Conservation (phyloP, 2,888 invertebrate species). For the Epicampocera succincta region DNA sequence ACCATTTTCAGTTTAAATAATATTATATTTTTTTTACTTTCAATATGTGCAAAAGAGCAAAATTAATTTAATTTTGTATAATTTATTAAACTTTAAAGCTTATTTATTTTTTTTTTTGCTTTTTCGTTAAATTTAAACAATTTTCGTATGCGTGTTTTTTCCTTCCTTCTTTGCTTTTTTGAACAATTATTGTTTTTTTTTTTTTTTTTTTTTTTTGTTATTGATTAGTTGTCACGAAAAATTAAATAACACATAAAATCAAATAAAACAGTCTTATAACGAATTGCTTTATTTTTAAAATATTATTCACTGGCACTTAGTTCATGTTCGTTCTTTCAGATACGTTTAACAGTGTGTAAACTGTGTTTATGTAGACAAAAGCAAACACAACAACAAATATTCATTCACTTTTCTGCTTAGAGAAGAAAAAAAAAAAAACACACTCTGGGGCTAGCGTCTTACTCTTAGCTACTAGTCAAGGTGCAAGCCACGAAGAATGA, state of each 20-base stretch:
- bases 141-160: conserved; percentile 29
- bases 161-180: conserved; percentile 39
- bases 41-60: conserved; percentile 36
- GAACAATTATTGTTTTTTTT: conserved; percentile 32
- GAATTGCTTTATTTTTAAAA: conserved; percentile 68
- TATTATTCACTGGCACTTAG: conserved; percentile 64
- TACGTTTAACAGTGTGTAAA: not conserved
- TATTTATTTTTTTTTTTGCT: conserved; percentile 10
- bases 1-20: conserved; percentile 75
- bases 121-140: conserved; percentile 33
- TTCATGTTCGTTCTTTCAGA: conserved; percentile 20
- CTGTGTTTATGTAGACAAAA: not conserved
- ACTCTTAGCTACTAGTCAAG: conserved; percentile 53
- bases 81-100: conserved; percentile 24
- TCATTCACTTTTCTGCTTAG: conserved; percentile 4
- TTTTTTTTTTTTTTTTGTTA: conserved; percentile 58
- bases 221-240: conserved; percentile 66
- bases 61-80: conserved; percentile 23
- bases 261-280: conserved; percentile 49
- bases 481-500: conserved; percentile 48
- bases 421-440: conserved; percentile 25
- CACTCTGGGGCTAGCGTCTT: conserved; percentile 61
- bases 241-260: conserved; percentile 38
- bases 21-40: conserved; percentile 26
- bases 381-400: conserved; percentile 43